Evolutionary conservation across 2,113 vertebrate genomes (phyloP), one percentile per base, ranked within the genome.

Genomic region (Pluvialis apricaria): DNA sequence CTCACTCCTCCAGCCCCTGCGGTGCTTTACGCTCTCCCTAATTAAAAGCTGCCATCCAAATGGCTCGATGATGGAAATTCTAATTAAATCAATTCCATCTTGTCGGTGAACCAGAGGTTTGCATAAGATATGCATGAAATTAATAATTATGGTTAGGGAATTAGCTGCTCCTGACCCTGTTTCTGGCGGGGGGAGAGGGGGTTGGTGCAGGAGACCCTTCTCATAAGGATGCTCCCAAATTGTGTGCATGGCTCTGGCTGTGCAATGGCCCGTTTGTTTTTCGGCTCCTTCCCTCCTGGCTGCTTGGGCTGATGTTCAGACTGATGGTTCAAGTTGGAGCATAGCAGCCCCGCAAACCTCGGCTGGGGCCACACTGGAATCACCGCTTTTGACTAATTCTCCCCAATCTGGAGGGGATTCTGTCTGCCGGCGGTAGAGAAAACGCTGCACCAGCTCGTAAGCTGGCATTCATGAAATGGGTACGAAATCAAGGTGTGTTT

Each of bases 11-110:
- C 87, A 93, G 87, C 91, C 91, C 86, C 91, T 70, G 86, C 5
- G 60, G 97, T 75, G 80, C 93, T 92, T 92, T 66, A 92, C 4
- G 6, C 58, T 90, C 94, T 96, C 82, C 86, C 95, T 97, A 97
- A 98, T 98, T 98, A 97, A 98, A 98, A 98, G 96, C 97, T 96
- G 90, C 86, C 66, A 28, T 97, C 94, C 96, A 95, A 97, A 97
- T 92, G 96, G 86, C 97, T 97, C 72, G 65, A 93, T 97, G 97
- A 96, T 94, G 87, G 96, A 97, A 97, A 97, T 96, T 97, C 97
- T 98, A 98, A 98, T 98, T 98, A 98, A 98, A 98, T 98, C 98
- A 98, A 97, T 97, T 95, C 96, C 97, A 86, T 97, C 98, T 98
- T 88, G 40, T 97, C 22, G 36, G 96, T 64, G 88, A 98, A 96